Conservation (phyloP, 1,140 invertebrate species). For the Drosophila suzukii region DNA sequence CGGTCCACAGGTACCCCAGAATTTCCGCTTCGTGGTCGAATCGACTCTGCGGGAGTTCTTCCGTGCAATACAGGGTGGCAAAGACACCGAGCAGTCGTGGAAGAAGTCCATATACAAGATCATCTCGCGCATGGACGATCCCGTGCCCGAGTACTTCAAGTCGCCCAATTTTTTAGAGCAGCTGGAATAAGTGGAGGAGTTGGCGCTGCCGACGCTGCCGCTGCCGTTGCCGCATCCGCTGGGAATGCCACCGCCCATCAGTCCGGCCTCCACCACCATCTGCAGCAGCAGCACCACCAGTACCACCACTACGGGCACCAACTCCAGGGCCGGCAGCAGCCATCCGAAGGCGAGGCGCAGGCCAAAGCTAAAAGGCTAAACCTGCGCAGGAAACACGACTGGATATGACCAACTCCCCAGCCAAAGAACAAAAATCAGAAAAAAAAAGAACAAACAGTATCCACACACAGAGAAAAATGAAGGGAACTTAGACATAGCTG, state of each 20-base stretch:
- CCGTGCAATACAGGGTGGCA: constrained; percentile 97
- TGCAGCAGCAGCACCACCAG: constrained; percentile 44
- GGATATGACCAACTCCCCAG: constrained; percentile 56
- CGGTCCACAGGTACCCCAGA: constrained; percentile 94
- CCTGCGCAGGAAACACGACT: constrained; percentile 75
- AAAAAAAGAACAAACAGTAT: constrained; percentile 9
- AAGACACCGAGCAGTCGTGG: constrained; percentile 99
- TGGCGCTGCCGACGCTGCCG: constrained; percentile 66
- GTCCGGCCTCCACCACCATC: constrained; percentile 45
- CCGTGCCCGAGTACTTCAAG: constrained; percentile 99
- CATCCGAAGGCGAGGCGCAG: constrained; percentile 60
- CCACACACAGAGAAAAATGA: constrained; percentile 2
- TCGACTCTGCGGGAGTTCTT: constrained; percentile 99
- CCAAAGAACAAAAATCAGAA: constrained; percentile 4
- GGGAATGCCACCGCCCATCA: constrained; percentile 53
- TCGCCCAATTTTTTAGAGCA: constrained; percentile 99
- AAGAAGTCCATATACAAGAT: constrained; percentile 99
- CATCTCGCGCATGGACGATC: constrained; percentile 98
- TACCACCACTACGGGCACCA: constrained; percentile 47
- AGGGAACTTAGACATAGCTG: constrained; percentile 17
- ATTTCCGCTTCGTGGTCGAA: constrained; percentile 98
- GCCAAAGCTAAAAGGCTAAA: constrained; percentile 76
- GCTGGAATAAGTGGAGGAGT: constrained; percentile 91
- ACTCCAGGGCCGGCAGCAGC: constrained; percentile 43
- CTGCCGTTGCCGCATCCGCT: constrained; percentile 48